Base-by-base conservation (phyloP, 2,888 invertebrate species). In the Stratiomys singularior region DNA sequence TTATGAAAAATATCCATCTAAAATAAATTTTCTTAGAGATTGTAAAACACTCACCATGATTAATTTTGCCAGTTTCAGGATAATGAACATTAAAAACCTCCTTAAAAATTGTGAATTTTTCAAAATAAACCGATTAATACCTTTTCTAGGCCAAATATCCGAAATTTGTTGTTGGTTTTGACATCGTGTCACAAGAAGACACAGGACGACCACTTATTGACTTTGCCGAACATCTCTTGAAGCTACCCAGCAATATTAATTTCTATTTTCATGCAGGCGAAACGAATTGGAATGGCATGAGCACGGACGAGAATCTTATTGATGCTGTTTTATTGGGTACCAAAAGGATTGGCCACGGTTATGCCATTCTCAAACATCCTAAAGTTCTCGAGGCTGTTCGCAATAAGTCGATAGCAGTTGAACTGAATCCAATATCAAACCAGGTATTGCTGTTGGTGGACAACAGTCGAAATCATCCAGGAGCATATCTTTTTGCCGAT, bases 231-330 rank as follows among this genome's bases (percentile, higher is more conserved):
- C 87, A 90, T 79, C 83, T 94, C 46, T 81, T 89, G 28, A 83
- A 85, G 4, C 84, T 89, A 1, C 87, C 89, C 0, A 85, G 88
- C 0, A 85, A 89, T 21, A 86, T 94, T 0, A 88, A 91, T 67
- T 93, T 91, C 82, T 94, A 92, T 83, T 94, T 95, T 83, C 95
- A 95, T 83, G 94, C 95, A 0, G 95, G 94, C 0, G 95, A 95
- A 86, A 94, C 95, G 0, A 91, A 93, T 83, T 93, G 94, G 93
- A 90, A 88, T 82, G 93, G 91, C 18, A 88, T 88, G 18, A 81
- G 85, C 0, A 90, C 91, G 0, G 95, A 95, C 83, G 90, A 91
- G 78, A 95, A 95, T 84, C 85, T 95, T 1, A 86, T 94, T n/a
- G 95, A 95, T 83, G 95, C 95, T 0, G 87, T 95, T 46, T 85